A percentile compares a stretch with the other conserved stretches of the same genome.
phyloP scores from a whole-genome alignment of 2,888 invertebrate genomes.

The Polydrusus tereticollis region DNA sequence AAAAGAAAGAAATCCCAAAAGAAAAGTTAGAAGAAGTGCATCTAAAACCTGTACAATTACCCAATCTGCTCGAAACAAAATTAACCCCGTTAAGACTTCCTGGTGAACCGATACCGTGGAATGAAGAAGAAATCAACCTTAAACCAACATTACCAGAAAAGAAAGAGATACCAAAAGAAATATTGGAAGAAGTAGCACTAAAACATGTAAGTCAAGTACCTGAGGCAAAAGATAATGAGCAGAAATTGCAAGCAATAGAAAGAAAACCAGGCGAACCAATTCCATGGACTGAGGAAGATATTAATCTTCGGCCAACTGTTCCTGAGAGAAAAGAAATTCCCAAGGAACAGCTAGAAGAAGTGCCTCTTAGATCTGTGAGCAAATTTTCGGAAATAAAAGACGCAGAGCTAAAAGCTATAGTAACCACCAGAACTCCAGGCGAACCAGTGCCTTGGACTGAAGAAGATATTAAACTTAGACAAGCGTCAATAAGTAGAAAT shows the following conservation, averaged over 20 bases:
- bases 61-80: constrained; percentile 39
- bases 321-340: constrained; percentile 67
- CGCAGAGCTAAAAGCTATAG: constrained; percentile 15
- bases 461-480: constrained; percentile 71
- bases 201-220: constrained; percentile 65
- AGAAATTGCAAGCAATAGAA: neutral
- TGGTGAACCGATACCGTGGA: constrained; percentile 51
- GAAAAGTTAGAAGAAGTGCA: constrained; percentile 54
- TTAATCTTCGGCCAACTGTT: constrained; percentile 67
- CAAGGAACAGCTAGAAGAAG: constrained; percentile 52
- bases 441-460: constrained; percentile 65
- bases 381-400: constrained; percentile 9
- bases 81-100: constrained; percentile 31
- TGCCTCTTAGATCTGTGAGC: constrained; percentile 56
- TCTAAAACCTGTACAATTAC: constrained; percentile 52
- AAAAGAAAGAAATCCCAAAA: constrained; percentile 67
- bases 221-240: neutral
- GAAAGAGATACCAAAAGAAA: constrained; percentile 69
- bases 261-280: constrained; percentile 38
- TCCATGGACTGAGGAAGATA: constrained; percentile 76
- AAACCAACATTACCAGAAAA: constrained; percentile 66
- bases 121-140: constrained; percentile 63
- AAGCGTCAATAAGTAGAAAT: constrained; percentile 62
- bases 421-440: neutral
- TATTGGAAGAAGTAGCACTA: constrained; percentile 67